Evolutionary conservation across 2,113 vertebrate genomes (phyloP).

Genomic region (Apteryx owenii): DNA sequence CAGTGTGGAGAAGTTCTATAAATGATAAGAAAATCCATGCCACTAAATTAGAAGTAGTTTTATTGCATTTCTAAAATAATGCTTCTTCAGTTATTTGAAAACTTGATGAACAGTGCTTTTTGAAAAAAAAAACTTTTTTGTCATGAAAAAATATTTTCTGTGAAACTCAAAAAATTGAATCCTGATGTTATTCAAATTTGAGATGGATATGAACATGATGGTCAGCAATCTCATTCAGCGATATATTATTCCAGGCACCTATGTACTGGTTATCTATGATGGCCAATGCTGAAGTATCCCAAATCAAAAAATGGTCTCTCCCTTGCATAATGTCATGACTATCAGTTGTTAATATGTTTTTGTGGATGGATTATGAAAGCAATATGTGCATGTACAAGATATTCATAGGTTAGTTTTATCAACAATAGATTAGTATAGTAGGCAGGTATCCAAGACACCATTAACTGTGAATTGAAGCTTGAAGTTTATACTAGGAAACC

Average conservation of each 20-base stretch:
- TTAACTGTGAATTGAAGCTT: neutral
- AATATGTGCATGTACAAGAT: neutral
- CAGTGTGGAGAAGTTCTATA: neutral
- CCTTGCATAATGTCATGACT: neutral
- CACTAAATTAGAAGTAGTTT: neutral
- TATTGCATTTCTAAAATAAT: neutral
- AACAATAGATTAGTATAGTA: neutral
- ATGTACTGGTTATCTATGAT: neutral
- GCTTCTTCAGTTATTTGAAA: neutral
- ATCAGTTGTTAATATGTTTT: neutral
- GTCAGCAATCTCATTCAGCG: neutral
- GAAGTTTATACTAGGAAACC: neutral
- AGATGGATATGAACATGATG: neutral
- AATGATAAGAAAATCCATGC: neutral
- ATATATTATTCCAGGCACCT: neutral
- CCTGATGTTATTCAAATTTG: neutral
- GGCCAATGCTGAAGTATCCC: neutral
- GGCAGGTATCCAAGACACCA: neutral
- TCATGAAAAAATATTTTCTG: neutral
- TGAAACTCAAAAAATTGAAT: neutral
- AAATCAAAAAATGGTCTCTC: neutral
- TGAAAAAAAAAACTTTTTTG: neutral
- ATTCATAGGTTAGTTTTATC: neutral
- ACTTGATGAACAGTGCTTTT: neutral
- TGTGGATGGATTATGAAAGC: neutral